phyloP scores from a whole-genome alignment of 2,888 invertebrate species.

The Vanessa cardui region DNA sequence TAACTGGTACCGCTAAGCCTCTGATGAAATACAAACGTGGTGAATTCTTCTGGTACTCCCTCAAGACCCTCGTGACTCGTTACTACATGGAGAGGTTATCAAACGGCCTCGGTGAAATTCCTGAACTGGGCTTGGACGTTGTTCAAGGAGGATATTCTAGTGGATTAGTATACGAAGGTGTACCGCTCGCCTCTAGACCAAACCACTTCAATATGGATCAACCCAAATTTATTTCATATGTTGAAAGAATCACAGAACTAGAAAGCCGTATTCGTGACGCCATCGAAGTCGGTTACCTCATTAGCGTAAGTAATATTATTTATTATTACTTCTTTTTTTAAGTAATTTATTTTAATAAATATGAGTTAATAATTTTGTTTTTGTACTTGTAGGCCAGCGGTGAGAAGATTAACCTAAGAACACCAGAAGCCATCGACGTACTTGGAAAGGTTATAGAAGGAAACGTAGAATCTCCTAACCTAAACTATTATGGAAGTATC shows the following conservation, averaged over 20 bases:
- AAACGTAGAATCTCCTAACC: slow-evolving; percentile 84
- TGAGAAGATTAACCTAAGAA: slow-evolving; percentile 81
- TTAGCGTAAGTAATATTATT: slow-evolving; percentile 28
- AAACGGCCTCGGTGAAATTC: slow-evolving; percentile 86
- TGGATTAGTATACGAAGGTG: slow-evolving; percentile 24
- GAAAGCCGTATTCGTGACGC: slow-evolving; percentile 33
- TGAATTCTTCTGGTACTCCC: slow-evolving; percentile 84
- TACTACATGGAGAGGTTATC: slow-evolving; percentile 90
- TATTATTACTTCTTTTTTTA: neutral
- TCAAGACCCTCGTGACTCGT: slow-evolving; percentile 87
- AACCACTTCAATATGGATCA: slow-evolving; percentile 33
- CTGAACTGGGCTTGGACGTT: slow-evolving; percentile 79
- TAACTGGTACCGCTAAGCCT: slow-evolving; percentile 78
- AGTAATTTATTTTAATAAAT: neutral
- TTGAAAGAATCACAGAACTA: slow-evolving; percentile 23
- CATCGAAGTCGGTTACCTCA: slow-evolving; percentile 30
- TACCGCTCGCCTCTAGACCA: slow-evolving; percentile 43
- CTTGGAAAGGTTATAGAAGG: slow-evolving; percentile 86
- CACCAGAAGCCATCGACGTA: slow-evolving; percentile 84
- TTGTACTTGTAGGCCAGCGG: slow-evolving; percentile 63
- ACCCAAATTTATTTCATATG: slow-evolving; percentile 14
- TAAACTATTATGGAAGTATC: slow-evolving; percentile 82
- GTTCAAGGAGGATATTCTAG: slow-evolving; percentile 82
- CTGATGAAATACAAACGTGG: slow-evolving; percentile 84
- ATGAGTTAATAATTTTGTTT: neutral